These are phyloP conservation scores for Limnothrissa miodon DNA, from an alignment of 2,113 vertebrate genomes.

Conservation along the genomic window DNA sequence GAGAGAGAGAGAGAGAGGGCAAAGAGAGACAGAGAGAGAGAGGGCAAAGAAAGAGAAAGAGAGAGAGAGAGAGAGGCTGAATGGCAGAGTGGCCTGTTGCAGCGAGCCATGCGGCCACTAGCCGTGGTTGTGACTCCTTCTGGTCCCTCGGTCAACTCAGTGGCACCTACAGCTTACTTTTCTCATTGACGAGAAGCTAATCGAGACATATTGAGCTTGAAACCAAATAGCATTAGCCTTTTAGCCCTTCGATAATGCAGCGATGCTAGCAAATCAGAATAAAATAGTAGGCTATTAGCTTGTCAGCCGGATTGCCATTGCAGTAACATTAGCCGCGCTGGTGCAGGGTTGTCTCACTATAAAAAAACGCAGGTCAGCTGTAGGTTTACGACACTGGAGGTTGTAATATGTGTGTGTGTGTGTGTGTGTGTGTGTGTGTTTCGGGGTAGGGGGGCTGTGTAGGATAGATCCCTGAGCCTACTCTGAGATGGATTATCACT, in stretches of 20 bases:
- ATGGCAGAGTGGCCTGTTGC: neutral
- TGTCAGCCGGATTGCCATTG: neutral
- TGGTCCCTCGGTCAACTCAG: neutral
- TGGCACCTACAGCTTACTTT: neutral
- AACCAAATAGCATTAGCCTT: neutral
- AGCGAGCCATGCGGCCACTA: neutral
- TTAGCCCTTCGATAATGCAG: neutral
- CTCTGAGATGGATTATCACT: conserved; percentile 9
- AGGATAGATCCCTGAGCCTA: neutral
- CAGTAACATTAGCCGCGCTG: neutral
- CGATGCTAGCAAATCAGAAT: neutral
- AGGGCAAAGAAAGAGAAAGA: neutral
- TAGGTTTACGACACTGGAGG: neutral
- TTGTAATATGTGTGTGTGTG: neutral
- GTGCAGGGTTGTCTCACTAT: neutral
- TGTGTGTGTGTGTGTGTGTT: neutral
- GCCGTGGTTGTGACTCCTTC: neutral
- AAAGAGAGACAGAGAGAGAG: neutral
- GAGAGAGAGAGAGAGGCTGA: neutral
- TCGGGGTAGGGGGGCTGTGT: neutral
- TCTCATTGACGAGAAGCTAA: neutral
- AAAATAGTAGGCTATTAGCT: neutral
- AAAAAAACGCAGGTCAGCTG: neutral
- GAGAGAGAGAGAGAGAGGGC: neutral
- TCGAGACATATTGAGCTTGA: neutral